Base-by-base conservation (phyloP, 2,797 vertebrate species). In the Acanthis flammea region DNA sequence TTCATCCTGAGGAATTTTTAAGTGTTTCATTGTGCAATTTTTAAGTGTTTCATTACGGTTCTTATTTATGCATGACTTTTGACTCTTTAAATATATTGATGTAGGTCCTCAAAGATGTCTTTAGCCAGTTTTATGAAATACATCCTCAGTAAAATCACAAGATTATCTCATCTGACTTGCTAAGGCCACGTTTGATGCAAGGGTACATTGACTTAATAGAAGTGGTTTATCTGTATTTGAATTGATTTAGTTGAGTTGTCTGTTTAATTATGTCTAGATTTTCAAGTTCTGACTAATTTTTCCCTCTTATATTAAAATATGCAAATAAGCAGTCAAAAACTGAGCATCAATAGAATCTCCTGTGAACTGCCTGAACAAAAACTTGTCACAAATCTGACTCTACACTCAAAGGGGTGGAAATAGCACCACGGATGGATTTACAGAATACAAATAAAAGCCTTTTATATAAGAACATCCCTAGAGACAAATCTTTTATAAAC, bases 391-490 rank as follows among this genome's bases (percentile, higher is more conserved):
- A 86, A 65, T 54, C 30, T 68, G 67, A 85, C 12, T 94, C 27
- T 21, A 57, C 27, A 71, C 17, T 83, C 41, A 45, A 91, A 57
- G 31, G 70, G 73, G 30, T 79, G 17, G n/a, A 91, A 96, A 94
- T 88, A 73, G 13, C 67, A 90, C n/a, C 33, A 31, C 0, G 53
- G 45, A 58, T 93, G 28, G 45, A 92, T 97, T 97, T 77, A 96
- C 15, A 12, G 83, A 48, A 66, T 90, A 45, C 48, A 28, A 83
- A 41, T 85, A 94, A 92, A 94, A 90, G 33, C 23, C 25, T 86
- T 95, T 96, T 91, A 89, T 94, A 47, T 72, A 93, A 77, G 60
- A 91, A 73, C n/a, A 74, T 89, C 39, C 58, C 33, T 33, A 50
- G 77, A 94, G 72, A 92, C 18, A 37, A 87, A 27, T 61, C 28